These are phyloP conservation scores for Pocillopora verrucosa DNA, from an alignment of 64 coral and sea anemone species.

Conservation along the genomic window DNA sequence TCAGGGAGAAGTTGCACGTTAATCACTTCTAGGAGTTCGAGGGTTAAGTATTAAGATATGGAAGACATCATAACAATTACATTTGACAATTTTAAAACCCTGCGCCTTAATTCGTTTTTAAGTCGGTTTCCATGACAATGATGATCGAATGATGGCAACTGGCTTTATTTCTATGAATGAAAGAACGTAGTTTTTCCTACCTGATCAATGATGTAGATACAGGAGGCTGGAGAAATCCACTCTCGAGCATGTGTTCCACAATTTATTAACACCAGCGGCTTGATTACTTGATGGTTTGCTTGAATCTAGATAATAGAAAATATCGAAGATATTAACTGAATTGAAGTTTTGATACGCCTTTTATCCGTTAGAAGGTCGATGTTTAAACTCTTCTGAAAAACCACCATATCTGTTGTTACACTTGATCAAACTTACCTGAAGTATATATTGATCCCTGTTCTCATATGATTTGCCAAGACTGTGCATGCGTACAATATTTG, in stretches of 20 bases:
- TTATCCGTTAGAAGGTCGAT: neutral
- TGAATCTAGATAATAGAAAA: neutral
- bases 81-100: no score
- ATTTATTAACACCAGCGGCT: conserved; percentile 31
- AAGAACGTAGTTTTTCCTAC: neutral
- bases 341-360: neutral
- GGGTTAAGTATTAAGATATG: no score
- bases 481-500: neutral
- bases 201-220: conserved; percentile 66
- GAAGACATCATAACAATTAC: no score
- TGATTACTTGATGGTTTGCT: neutral
- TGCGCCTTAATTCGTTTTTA: no score
- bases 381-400: neutral
- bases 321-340: no score
- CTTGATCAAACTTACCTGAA: neutral
- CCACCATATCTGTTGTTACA: neutral
- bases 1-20: no score
- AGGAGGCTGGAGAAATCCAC: conserved; percentile 61
- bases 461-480: conserved; percentile 46
- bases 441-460: neutral
- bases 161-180: neutral
- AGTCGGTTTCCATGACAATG: no score
- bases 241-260: conserved; percentile 77
- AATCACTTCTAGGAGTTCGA: no score
- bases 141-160: no score